Evolutionary conservation across 2,797 vertebrate species (phyloP), one percentile per base, ranked within the genome.

Genomic region (Sternotherus odoratus): DNA sequence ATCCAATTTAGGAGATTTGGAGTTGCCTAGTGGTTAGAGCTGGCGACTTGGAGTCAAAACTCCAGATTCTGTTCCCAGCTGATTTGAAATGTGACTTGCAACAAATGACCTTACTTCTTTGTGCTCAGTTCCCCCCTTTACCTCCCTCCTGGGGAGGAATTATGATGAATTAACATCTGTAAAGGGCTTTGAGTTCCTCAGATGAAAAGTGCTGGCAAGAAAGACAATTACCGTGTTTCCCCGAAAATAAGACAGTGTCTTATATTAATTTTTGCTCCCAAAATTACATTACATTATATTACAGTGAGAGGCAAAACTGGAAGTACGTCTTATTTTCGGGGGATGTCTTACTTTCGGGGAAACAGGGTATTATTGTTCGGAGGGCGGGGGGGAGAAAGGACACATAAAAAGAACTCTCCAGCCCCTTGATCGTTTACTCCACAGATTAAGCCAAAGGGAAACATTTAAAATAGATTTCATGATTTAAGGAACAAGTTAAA

Each of bases 401-500:
- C 43, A 17, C 24, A 23, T 21, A 30, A 48, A 75, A 75, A 1
- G 63, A 50, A 74, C 88, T 81, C 33, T 2, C 2, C 8, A 9
- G 26, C 39, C 66, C 66, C 26, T 46, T 43, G 39, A 48, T 75
- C 43, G 16, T 75, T 75, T n/a, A 0, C 63, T 11, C 15, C 63
- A 80, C 2, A 0, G 56, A 15, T 2, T 8, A 1, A 74, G 48
- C 66, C 1, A 0, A 63, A 90, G 95, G 90, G 93, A 95, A 94
- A 48, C 1, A 54, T 51, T 96, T 90, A 93, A 92, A 94, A 87
- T 82, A 54, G 69, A 33, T 16, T 0, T 77, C 87, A 86, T 77
- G 94, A 86, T 92, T 86, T 81, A 85, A 79, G 86, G 89, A 91
- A 46, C 69, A 81, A 94, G 86, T 91, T 91, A 97, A 96, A 83